Base-by-base conservation (phyloP, 1,140 invertebrate genomes). In the Meloidogyne chitwoodi region DNA sequence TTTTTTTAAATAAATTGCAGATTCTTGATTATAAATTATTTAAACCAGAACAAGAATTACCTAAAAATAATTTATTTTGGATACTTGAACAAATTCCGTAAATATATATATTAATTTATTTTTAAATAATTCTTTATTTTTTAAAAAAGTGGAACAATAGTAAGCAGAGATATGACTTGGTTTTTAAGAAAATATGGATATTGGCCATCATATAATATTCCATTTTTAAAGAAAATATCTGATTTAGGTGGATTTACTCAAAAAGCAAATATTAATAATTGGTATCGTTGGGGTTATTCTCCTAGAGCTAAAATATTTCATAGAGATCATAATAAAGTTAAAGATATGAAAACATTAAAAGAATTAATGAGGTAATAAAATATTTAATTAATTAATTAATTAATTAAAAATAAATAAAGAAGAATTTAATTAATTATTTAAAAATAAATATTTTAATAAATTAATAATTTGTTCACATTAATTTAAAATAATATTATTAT, bases 51-150 rank as follows among this genome's bases (percentile, higher is more conserved):
- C 79, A 89, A 12, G 85, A 87, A 31, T 82, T 87, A 22, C 86
- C 90, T 29, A 88, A 89, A 34, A 89, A 90, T 78, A 91, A 83
- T 29, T 84, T 93, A 29, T 85, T 95, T 0, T 92, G 91, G 90
- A 89, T 95, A 44, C 88, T 93, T 3, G 94, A 96, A 87, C 94
- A 96, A 87, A 89, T 94, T 27, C 92, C 93, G 72, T 77, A 16
- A n/a, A 31, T 41, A 29, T 29, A 29, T 12, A 14, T 14, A 11
- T 38, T n/a, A 78, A 19, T 5, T 16, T 16, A 26, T 61, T 19
- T n/a, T 38, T 22, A 27, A 34, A 41, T 22, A 12, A 34, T 27
- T 1, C n/a, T 22, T n/a, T 16, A 5, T 26, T 61, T n/a, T 29
- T 66, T 26, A 16, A 19, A 61, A 61, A n/a, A 76, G 75, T 16